These are phyloP conservation scores for Physocephala rufipes DNA, from an alignment of 2,888 invertebrate genomes.

Conservation along the genomic window DNA sequence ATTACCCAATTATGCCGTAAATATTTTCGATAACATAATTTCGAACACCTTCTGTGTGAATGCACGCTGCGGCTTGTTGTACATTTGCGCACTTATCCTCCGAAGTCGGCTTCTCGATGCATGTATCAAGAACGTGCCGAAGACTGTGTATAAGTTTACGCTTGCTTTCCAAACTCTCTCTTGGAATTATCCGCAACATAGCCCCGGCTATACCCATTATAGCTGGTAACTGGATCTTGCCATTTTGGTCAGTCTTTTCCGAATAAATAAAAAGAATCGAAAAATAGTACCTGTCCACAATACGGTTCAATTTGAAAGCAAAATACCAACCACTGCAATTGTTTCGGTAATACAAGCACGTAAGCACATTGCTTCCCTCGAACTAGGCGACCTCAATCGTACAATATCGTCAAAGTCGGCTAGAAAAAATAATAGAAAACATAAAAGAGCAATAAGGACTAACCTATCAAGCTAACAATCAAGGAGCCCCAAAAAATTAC, in stretches of 20 bases:
- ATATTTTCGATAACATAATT: too few relatives aligned
- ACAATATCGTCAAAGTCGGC: neutral
- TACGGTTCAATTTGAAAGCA: neutral
- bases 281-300: neutral
- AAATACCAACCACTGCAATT: constrained; percentile 1
- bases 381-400: neutral
- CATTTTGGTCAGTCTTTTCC: neutral
- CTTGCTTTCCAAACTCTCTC: neutral
- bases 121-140: neutral
- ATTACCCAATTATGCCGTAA: too few relatives aligned
- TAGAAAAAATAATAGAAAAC: neutral
- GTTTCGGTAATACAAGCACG: neutral
- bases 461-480: too few relatives aligned
- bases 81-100: neutral
- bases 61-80: neutral
- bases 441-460: neutral
- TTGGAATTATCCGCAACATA: neutral
- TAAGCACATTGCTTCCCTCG: neutral
- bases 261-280: neutral
- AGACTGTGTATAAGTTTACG: neutral
- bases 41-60: neutral
- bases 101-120: neutral
- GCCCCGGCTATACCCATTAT: neutral
- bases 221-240: neutral
- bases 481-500: too few relatives aligned